Percentiles rank a stretch among this genome's conserved stretches.
Conservation (phyloP, 2,113 vertebrate genomes). For the Oxyura jamaicensis region DNA sequence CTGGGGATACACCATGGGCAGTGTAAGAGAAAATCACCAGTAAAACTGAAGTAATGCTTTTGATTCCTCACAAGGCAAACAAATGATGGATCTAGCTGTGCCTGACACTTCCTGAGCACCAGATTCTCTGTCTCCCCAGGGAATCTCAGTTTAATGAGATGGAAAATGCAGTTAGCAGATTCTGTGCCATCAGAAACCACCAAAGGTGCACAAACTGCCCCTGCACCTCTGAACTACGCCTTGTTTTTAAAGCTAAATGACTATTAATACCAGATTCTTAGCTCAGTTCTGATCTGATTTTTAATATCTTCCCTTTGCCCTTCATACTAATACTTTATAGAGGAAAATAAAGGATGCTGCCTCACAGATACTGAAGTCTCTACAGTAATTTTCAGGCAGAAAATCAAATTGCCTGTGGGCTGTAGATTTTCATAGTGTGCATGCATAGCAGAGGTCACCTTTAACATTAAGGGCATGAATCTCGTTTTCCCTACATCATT, state of each 20-base stretch:
- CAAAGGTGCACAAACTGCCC: constrained; percentile 35
- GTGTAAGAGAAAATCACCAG: not conserved
- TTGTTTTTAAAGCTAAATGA: constrained; percentile 37
- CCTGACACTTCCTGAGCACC: constrained; percentile 54
- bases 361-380: constrained; percentile 6
- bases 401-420: constrained; percentile 48
- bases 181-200: constrained; percentile 16
- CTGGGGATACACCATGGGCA: not conserved
- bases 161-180: constrained; percentile 61
- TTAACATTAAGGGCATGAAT: constrained; percentile 41
- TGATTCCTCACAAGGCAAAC: constrained; percentile 54
- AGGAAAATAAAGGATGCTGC: not conserved
- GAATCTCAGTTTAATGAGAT: constrained; percentile 51
- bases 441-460: constrained; percentile 45
- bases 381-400: constrained; percentile 57
- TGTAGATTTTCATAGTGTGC: constrained; percentile 33
- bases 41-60: constrained; percentile 29
- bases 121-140: constrained; percentile 25
- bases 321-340: constrained; percentile 18
- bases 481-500: constrained; percentile 12
- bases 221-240: not conserved
- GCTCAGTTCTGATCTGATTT: constrained; percentile 28
- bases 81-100: constrained; percentile 60
- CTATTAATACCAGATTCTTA: constrained; percentile 16
- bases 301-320: constrained; percentile 11